phyloP scores from a whole-genome alignment of 2,113 vertebrate genomes.

The Actenoides hombroni region DNA sequence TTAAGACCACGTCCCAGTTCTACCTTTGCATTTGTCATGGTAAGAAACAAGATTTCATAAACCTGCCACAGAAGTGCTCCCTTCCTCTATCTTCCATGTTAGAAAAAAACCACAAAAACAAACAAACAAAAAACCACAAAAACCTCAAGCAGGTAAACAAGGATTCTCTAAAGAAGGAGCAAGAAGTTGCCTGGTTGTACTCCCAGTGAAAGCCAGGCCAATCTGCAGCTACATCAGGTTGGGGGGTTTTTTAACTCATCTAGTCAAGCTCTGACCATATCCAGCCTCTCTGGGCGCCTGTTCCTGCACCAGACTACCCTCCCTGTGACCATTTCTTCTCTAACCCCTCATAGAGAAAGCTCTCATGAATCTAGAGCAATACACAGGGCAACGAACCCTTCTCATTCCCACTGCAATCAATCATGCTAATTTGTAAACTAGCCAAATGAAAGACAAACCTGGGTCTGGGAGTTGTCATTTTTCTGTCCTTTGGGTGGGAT shows the following conservation, averaged over 20 bases:
- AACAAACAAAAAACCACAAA: too few species aligned
- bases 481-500: background rate
- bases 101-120: too few species aligned
- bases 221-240: background rate
- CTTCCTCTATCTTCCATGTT: background rate
- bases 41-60: background rate
- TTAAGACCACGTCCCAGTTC: background rate
- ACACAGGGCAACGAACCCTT: background rate
- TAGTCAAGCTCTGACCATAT: background rate
- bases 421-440: background rate
- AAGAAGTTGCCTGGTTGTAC: background rate
- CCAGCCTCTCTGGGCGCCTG: background rate
- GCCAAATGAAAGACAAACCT: background rate
- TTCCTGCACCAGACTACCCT: background rate
- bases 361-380: background rate
- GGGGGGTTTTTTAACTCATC: background rate
- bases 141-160: background rate
- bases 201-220: background rate
- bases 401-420: background rate
- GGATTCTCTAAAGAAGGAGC: background rate
- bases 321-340: background rate
- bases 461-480: background rate
- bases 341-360: background rate
- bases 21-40: background rate
- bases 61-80: background rate